Percentiles rank a stretch among this genome's conserved stretches.
These are phyloP conservation scores for Deladenus siricidicola DNA, from an alignment of 2,888 invertebrate species.

Conservation along the genomic window DNA sequence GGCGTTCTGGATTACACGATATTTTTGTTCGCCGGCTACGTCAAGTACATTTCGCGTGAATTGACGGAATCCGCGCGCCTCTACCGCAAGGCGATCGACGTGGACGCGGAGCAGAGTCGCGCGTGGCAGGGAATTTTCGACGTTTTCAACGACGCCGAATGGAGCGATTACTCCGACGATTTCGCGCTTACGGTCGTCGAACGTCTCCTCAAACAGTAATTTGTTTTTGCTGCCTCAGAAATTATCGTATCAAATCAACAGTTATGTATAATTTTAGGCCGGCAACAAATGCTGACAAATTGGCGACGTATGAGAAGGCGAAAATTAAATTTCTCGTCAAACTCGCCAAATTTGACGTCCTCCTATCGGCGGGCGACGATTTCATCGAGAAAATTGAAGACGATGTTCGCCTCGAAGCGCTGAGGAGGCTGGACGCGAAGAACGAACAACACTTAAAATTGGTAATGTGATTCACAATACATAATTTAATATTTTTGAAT, in stretches of 20 bases:
- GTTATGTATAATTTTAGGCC: no score
- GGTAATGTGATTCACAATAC: neutral
- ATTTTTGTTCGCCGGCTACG: conserved; percentile 5
- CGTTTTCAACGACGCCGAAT: neutral
- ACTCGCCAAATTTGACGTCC: neutral
- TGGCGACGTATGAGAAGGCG: neutral
- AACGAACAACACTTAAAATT: neutral
- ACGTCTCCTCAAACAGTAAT: neutral
- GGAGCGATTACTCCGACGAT: neutral
- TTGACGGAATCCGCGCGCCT: neutral
- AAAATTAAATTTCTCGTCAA: neutral
- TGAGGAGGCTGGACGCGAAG: neutral
- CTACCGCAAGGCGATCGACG: conserved; percentile 3
- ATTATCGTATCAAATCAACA: no score
- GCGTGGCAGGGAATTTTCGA: conserved; percentile 9
- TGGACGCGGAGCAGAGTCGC: neutral
- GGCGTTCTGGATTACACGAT: neutral
- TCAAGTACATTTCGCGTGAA: neutral
- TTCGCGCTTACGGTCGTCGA: neutral
- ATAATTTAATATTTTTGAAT: neutral
- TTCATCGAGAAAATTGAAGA: neutral
- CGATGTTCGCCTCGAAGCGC: neutral
- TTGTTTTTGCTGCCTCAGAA: no score
- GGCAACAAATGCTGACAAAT: neutral
- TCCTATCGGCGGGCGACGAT: neutral